Percentiles rank a stretch among this genome's conserved stretches.
These are phyloP conservation scores for Thyatira batis DNA, from an alignment of 2,888 invertebrate species.

Conservation along the genomic window DNA sequence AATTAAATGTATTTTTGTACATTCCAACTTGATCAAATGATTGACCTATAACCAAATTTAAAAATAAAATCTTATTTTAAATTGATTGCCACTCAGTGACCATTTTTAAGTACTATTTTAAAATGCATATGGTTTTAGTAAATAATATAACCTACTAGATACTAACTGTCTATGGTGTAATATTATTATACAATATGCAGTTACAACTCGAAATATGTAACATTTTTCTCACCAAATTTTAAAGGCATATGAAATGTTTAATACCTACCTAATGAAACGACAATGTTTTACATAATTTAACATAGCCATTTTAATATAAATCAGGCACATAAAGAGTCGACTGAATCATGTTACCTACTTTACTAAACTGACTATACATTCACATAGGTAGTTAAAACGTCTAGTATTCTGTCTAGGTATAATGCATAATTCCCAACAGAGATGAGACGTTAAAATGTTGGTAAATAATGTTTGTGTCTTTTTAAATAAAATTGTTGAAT, in stretches of 20 bases:
- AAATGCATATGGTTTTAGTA: not conserved
- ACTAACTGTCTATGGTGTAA: not conserved
- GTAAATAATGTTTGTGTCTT: not conserved
- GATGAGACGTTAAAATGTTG: not conserved
- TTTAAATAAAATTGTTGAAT: too few relatives aligned
- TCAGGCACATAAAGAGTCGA: not conserved
- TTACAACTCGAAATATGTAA: not conserved
- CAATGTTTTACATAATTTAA: not conserved
- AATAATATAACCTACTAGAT: not conserved
- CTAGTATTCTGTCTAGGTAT: too few relatives aligned
- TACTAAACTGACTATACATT: not conserved
- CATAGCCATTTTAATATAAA: not conserved
- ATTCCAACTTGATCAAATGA: not conserved
- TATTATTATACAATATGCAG: not conserved
- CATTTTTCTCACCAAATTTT: constrained; percentile 9
- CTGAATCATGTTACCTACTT: not conserved
- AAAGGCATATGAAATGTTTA: constrained; percentile 9
- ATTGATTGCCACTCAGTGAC: not conserved
- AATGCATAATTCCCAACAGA: not conserved
- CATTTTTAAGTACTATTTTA: not conserved
- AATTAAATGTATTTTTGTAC: not conserved
- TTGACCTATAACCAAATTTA: not conserved
- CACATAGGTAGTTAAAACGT: not conserved
- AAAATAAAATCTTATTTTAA: not conserved
- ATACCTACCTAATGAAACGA: constrained; percentile 9